A percentile compares a stretch with the other conserved stretches of the same genome.
These are phyloP conservation scores for Phalacrocorax carbo DNA, from an alignment of 2,113 vertebrate species.

Conservation along the genomic window DNA sequence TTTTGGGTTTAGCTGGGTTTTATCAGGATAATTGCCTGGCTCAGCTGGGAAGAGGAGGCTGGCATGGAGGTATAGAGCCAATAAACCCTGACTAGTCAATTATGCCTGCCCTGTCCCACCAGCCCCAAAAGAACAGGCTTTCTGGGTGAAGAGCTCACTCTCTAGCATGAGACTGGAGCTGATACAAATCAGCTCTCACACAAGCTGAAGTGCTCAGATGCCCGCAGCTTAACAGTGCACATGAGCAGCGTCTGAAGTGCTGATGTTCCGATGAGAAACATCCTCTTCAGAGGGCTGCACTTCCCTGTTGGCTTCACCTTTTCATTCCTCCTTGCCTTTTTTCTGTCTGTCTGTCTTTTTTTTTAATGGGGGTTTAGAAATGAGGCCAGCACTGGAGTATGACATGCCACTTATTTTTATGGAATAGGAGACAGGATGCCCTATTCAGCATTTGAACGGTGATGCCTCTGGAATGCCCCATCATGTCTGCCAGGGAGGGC, in stretches of 20 bases:
- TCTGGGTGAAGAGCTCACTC: rapidly evolving
- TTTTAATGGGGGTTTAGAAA: background rate
- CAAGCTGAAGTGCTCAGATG: background rate
- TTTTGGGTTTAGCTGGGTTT: background rate
- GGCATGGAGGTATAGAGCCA: background rate
- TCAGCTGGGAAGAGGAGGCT: background rate
- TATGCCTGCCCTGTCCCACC: background rate
- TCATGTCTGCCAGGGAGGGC: background rate
- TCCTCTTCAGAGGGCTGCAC: background rate
- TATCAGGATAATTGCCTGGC: background rate
- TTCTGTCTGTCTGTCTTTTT: background rate
- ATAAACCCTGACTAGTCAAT: background rate
- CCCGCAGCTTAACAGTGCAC: background rate
- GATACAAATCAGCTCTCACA: background rate
- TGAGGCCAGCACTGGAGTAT: background rate
- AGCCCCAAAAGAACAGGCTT: background rate
- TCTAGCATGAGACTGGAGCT: background rate
- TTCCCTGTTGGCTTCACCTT: background rate
- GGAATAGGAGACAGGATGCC: background rate
- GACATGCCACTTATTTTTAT: background rate
- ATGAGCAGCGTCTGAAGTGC: background rate
- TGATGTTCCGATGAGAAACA: background rate
- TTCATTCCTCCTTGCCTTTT: background rate
- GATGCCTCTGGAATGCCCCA: background rate
- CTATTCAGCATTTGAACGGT: rapidly evolving